These are phyloP conservation scores for Xylocampa areola DNA, from an alignment of 2,888 invertebrate genomes.

Conservation along the genomic window DNA sequence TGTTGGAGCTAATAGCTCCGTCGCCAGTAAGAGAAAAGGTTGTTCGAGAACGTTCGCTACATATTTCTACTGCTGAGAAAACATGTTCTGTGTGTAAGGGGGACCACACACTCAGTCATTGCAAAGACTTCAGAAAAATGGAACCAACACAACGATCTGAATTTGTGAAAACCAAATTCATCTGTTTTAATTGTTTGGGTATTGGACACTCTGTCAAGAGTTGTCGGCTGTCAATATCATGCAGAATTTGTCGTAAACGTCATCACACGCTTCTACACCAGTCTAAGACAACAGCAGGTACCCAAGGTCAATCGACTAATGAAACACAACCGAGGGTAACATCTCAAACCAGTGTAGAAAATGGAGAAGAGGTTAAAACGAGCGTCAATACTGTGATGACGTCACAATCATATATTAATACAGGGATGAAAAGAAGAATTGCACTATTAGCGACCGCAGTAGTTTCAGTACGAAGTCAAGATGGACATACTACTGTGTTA, in stretches of 20 bases:
- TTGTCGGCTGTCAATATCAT: conserved; percentile 5
- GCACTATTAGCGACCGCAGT: too few species aligned
- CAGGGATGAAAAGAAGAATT: background rate
- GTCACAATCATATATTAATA: background rate
- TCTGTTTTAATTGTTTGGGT: conserved; percentile 17
- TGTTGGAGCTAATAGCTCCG: conserved; percentile 7
- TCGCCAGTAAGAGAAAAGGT: background rate
- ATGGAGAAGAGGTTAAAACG: background rate
- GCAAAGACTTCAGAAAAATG: too few species aligned
- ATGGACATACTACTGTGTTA: too few species aligned
- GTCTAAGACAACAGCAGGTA: background rate
- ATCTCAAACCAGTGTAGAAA: too few species aligned
- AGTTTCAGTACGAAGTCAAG: too few species aligned
- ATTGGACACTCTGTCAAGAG: conserved; percentile 3
- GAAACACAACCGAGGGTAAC: background rate
- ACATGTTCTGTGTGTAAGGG: too few species aligned
- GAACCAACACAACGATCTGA: background rate
- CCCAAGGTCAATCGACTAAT: background rate
- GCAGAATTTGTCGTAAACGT: conserved; percentile 2
- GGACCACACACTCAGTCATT: too few species aligned
- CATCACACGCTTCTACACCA: conserved; percentile 18
- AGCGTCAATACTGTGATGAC: conserved; percentile 2
- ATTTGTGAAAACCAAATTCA: background rate
- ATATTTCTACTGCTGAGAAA: conserved; percentile 6
- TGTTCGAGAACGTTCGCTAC: background rate